These are phyloP conservation scores for Grantiella picta DNA, from an alignment of 2,113 vertebrate species.

Conservation along the genomic window DNA sequence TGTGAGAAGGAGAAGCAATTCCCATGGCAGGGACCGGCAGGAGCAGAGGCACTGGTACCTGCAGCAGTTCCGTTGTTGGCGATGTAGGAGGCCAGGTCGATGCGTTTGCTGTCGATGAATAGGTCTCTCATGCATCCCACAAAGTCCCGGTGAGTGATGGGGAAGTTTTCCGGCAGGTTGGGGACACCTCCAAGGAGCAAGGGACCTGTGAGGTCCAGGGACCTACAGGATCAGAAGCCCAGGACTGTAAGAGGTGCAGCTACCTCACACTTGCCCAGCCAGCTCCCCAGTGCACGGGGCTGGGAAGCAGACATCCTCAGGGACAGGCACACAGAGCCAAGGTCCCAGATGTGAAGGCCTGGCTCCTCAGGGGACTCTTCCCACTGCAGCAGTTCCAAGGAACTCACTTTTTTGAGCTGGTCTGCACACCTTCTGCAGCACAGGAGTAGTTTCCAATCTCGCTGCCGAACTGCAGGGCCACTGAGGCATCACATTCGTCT, in stretches of 20 bases:
- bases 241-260: background rate
- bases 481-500: constrained; percentile 89
- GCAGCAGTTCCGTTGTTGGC: constrained; percentile 92
- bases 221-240: constrained; percentile 71
- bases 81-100: constrained; percentile 92
- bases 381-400: background rate
- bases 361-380: background rate
- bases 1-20: background rate
- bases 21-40: background rate
- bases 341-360: background rate
- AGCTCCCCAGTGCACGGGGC: background rate
- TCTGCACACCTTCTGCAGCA: constrained; percentile 91
- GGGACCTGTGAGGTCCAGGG: constrained; percentile 95
- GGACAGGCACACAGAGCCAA: background rate
- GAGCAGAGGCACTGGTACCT: constrained; percentile 68
- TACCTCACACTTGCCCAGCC: background rate
- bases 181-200: constrained; percentile 95
- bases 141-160: constrained; percentile 89
- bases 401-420: constrained; percentile 96
- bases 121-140: constrained; percentile 95
- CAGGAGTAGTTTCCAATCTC: constrained; percentile 96
- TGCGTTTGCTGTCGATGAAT: constrained; percentile 87
- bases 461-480: constrained; percentile 88
- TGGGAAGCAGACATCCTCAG: background rate
- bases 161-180: constrained; percentile 95